A percentile compares a stretch with the other conserved stretches of the same genome.
Evolutionary conservation across 1,140 invertebrate species (phyloP).

Genomic region (Copidosoma floridanum): DNA sequence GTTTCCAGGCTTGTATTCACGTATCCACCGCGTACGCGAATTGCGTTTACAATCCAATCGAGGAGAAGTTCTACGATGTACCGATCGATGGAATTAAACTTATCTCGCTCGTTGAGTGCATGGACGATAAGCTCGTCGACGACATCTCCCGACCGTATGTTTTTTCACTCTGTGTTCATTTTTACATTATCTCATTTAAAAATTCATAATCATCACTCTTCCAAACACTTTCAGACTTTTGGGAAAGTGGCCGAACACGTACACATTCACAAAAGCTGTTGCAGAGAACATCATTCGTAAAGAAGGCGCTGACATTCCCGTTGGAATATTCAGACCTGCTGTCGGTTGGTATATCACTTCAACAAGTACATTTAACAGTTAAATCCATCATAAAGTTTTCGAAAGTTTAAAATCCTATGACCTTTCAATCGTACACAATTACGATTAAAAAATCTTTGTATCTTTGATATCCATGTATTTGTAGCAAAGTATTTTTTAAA

Average conservation of each 20-base stretch:
- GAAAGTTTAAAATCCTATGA: no score
- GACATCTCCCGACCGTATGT: conserved; percentile 64
- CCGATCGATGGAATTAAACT: conserved; percentile 59
- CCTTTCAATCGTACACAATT: no score
- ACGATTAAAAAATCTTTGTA: no score
- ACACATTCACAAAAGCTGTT: conserved; percentile 71
- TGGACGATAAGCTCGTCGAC: conserved; percentile 65
- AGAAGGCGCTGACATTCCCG: conserved; percentile 60
- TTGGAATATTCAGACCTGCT: conserved; percentile 77
- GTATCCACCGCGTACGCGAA: conserved; percentile 68
- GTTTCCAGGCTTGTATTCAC: conserved; percentile 60
- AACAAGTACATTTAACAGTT: no score
- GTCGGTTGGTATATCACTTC: conserved; percentile 61
- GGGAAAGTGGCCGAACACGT: conserved; percentile 68
- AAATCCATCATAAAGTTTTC: no score
- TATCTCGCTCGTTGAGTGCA: conserved; percentile 67
- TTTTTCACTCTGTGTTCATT: neutral
- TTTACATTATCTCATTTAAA: neutral
- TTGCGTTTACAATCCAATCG: conserved; percentile 57
- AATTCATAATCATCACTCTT: neutral
- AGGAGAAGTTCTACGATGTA: conserved; percentile 61
- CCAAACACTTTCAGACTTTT: conserved; percentile 56
- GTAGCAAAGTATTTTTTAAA: no score
- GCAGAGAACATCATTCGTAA: conserved; percentile 63
- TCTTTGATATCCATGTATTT: no score